phyloP scores from a whole-genome alignment of 2,797 vertebrate species.

The Molossus alvarezi region DNA sequence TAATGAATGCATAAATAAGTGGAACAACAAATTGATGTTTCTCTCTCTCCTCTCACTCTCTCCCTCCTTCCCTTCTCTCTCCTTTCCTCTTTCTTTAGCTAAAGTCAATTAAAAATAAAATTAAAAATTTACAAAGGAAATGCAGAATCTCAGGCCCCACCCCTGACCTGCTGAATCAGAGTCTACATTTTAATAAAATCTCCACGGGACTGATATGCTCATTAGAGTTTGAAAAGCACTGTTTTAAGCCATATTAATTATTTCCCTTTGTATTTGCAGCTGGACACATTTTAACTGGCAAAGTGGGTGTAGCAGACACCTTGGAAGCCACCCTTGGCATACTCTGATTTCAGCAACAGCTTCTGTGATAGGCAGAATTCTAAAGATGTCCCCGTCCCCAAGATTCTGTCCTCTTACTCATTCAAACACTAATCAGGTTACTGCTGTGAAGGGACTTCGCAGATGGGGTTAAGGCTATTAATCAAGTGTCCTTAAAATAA shows the following conservation, averaged over 20 bases:
- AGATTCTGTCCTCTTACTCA: background rate
- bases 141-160: too few relatives aligned
- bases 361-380: background rate
- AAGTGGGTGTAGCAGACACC: background rate
- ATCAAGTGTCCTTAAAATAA: background rate
- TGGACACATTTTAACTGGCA: background rate
- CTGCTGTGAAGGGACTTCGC: background rate
- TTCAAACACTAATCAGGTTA: background rate
- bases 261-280: background rate
- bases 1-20: too few relatives aligned
- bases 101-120: too few relatives aligned
- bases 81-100: too few relatives aligned
- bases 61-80: too few relatives aligned
- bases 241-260: background rate
- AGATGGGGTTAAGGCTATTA: background rate
- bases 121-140: too few relatives aligned
- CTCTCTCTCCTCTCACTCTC: too few relatives aligned
- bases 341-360: background rate
- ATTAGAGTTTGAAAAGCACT: background rate
- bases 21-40: too few relatives aligned
- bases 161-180: background rate
- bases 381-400: background rate
- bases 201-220: background rate
- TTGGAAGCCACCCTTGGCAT: background rate
- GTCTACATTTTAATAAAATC: conserved; percentile 50